Evolutionary conservation across 2,113 vertebrate species (phyloP).

Genomic region (Etia nguti): DNA sequence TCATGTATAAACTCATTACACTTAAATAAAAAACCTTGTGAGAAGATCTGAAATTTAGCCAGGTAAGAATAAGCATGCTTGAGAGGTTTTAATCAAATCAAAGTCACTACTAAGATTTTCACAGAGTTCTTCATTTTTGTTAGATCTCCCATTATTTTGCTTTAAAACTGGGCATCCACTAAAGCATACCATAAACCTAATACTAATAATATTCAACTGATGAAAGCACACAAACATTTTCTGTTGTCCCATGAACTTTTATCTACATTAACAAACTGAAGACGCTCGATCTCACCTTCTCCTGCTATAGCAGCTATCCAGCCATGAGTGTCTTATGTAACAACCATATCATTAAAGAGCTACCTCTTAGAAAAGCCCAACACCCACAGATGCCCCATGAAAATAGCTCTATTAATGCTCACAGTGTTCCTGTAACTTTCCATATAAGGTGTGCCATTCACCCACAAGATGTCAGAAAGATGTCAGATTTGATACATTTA

Average conservation of each 20-base stretch:
- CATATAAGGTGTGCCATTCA: not conserved
- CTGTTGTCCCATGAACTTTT: not conserved
- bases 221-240: not conserved
- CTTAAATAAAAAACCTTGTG: not conserved
- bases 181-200: not conserved
- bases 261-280: not conserved
- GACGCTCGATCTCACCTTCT: not conserved
- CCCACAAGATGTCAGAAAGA: not conserved
- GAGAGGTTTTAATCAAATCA: not conserved
- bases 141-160: not conserved
- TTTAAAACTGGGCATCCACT: not conserved
- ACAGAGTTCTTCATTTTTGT: not conserved
- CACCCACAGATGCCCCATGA: constrained; percentile 2
- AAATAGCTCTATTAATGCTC: constrained; percentile 13
- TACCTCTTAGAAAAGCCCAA: not conserved
- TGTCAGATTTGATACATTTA: not conserved
- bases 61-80: not conserved
- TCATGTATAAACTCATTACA: not conserved
- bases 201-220: not conserved
- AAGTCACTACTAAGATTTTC: not conserved
- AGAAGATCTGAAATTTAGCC: not conserved
- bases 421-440: not conserved
- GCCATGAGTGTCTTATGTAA: constrained; percentile 10
- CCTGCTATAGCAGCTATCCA: not conserved
- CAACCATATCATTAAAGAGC: not conserved